phyloP scores from a whole-genome alignment of 1,140 invertebrate genomes.

The Meloidogyne hapla region DNA sequence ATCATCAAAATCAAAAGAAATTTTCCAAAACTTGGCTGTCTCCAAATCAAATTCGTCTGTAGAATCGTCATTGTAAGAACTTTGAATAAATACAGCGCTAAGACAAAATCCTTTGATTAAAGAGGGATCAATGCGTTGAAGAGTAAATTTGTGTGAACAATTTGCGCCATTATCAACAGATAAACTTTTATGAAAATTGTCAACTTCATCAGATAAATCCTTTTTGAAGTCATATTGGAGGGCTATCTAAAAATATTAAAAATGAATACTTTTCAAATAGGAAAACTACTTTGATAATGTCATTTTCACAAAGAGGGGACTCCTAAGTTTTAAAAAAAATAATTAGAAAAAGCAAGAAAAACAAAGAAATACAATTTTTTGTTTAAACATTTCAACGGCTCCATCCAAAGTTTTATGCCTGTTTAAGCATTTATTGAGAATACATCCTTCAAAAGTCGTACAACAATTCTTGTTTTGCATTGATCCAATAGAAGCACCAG shows the following conservation, averaged over 20 bases:
- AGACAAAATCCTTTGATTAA: conserved; percentile 25
- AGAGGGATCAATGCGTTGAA: conserved; percentile 12
- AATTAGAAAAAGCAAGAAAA: neutral
- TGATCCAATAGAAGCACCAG: conserved; percentile 29
- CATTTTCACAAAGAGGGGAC: no score
- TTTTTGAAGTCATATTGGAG: conserved; percentile 21
- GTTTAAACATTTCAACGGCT: conserved; percentile 44
- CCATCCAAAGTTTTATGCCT: conserved; percentile 44
- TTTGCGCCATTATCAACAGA: neutral
- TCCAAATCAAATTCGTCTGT: conserved; percentile 43
- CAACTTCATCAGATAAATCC: neutral
- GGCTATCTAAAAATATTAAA: conserved; percentile 7
- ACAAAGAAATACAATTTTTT: conserved; percentile 29
- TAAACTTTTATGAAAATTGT: conserved; percentile 1
- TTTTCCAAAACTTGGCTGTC: conserved; percentile 40
- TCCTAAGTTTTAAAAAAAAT: conserved; percentile 32
- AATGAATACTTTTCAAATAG: neutral
- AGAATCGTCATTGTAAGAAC: conserved; percentile 24
- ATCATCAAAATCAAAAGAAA: conserved; percentile 37
- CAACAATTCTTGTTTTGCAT: conserved; percentile 38
- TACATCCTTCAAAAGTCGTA: conserved; percentile 35
- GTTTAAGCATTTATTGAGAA: conserved; percentile 27
- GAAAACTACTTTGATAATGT: conserved; percentile 13
- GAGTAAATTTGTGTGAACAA: conserved; percentile 18
- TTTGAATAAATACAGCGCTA: conserved; percentile 33